These are phyloP conservation scores for Rhincodon typus DNA, from an alignment of 2,797 vertebrate genomes.

Conservation along the genomic window DNA sequence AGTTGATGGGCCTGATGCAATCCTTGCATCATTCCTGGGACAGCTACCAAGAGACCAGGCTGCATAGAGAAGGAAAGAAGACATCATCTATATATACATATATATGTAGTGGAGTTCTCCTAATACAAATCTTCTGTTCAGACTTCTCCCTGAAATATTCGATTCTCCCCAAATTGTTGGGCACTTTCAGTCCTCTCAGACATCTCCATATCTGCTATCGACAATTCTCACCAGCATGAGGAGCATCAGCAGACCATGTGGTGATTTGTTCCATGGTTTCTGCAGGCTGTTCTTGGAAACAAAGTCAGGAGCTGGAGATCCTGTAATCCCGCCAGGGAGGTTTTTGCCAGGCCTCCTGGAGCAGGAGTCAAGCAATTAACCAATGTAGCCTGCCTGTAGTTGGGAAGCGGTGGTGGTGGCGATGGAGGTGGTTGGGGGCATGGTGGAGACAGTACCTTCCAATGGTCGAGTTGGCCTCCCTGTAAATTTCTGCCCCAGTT, in stretches of 20 bases:
- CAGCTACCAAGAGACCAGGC: slow-evolving; percentile 83
- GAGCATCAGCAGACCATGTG: neutral
- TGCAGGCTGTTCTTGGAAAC: neutral
- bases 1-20: slow-evolving; percentile 82
- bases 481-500: too few relatives aligned
- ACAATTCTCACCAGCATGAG: neutral
- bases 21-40: slow-evolving; percentile 89
- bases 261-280: neutral
- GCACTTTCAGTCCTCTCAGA: neutral
- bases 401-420: too few relatives aligned
- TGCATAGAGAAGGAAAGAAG: slow-evolving; percentile 53
- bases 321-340: too few relatives aligned
- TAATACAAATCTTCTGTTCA: neutral
- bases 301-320: neutral
- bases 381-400: too few relatives aligned
- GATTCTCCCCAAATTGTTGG: neutral
- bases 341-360: too few relatives aligned
- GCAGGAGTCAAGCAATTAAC: too few relatives aligned
- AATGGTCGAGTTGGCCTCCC: too few relatives aligned
- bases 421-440: too few relatives aligned
- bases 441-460: too few relatives aligned
- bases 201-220: neutral
- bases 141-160: neutral
- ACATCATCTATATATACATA: neutral
- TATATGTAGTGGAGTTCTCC: neutral